Evolutionary conservation across 2,797 vertebrate genomes (phyloP).

Genomic region (Rhynchotus rufescens): DNA sequence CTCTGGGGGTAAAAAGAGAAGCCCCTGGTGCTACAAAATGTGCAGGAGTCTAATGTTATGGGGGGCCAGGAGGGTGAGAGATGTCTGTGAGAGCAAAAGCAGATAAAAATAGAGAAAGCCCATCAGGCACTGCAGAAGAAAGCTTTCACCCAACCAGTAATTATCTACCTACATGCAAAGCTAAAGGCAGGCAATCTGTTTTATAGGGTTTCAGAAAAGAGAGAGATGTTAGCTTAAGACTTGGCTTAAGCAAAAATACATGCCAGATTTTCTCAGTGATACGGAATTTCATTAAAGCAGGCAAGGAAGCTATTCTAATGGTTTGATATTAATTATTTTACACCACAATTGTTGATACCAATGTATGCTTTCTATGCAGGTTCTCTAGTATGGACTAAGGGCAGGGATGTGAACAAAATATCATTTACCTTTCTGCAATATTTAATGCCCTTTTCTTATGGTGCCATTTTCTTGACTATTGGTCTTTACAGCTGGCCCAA

Average conservation of each 20-base stretch:
- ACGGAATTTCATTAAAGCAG: not conserved
- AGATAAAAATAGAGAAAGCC: not conserved
- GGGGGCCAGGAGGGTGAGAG: not conserved
- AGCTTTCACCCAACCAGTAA: not conserved
- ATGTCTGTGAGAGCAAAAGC: conserved; percentile 11
- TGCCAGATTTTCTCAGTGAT: not conserved
- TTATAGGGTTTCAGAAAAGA: not conserved
- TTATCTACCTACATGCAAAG: not conserved
- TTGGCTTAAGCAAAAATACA: not conserved
- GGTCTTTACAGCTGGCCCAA: not conserved
- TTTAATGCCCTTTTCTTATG: not conserved
- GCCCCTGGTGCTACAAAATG: not conserved
- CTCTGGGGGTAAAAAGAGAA: accelerated
- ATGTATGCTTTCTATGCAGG: not conserved
- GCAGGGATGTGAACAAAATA: not conserved
- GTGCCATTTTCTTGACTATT: not conserved
- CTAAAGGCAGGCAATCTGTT: not conserved
- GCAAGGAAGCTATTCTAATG: not conserved
- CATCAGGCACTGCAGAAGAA: not conserved
- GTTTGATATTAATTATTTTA: not conserved
- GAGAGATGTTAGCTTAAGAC: not conserved
- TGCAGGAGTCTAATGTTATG: not conserved
- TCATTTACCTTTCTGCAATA: not conserved
- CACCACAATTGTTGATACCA: not conserved
- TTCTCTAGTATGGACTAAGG: not conserved